phyloP scores from a whole-genome alignment of 2,797 vertebrate genomes.

The Heteromormyrus szaboi region DNA sequence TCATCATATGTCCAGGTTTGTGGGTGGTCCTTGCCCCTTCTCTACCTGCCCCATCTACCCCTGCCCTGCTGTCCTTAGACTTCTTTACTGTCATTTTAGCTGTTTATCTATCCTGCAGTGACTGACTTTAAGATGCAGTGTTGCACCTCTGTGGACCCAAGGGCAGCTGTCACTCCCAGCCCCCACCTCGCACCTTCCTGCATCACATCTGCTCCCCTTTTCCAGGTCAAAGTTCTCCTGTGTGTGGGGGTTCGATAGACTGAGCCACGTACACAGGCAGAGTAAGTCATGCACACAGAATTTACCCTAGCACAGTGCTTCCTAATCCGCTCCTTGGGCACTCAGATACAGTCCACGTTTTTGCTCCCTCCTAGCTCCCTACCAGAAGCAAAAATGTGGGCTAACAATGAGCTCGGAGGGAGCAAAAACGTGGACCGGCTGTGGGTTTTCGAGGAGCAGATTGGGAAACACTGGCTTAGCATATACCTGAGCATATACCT shows the following conservation, averaged over 20 bases:
- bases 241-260: background rate
- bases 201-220: background rate
- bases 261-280: background rate
- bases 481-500: background rate
- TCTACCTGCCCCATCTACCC: background rate
- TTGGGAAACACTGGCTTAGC: background rate
- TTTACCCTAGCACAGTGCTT: background rate
- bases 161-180: background rate
- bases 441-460: background rate
- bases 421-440: background rate
- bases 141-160: background rate
- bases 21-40: background rate
- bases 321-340: background rate
- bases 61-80: background rate
- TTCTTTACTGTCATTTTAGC: background rate
- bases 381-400: background rate
- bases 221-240: background rate
- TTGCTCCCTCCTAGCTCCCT: background rate
- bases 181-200: background rate
- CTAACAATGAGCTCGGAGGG: background rate
- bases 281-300: background rate
- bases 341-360: background rate
- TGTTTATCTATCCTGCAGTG: background rate
- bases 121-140: background rate
- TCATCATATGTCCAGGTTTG: background rate